Evolutionary conservation across 2,797 vertebrate species (phyloP).

Genomic region (Halcyon chelicuti): DNA sequence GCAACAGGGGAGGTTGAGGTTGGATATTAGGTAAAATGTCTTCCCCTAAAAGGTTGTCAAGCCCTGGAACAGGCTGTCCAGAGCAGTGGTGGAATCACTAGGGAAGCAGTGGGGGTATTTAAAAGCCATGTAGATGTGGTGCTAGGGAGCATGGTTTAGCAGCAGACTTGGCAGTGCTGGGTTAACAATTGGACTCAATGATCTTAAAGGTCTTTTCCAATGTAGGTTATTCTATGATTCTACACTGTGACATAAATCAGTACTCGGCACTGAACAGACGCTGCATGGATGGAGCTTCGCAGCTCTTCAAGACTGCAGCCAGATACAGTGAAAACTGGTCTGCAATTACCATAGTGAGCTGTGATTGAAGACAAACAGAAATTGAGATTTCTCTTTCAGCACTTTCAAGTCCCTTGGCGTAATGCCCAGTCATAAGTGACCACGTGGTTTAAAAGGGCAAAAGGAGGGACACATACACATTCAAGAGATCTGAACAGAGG

Average conservation of each 20-base stretch:
- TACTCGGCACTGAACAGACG: not conserved
- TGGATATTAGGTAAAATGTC: not conserved
- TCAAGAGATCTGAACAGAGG: not conserved
- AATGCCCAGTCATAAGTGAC: not conserved
- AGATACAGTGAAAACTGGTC: not conserved
- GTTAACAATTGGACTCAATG: not conserved
- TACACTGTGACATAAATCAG: not conserved
- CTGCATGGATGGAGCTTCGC: not conserved
- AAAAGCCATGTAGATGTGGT: not conserved
- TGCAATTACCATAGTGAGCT: not conserved
- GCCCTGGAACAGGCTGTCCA: not conserved
- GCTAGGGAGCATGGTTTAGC: not conserved
- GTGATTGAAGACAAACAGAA: not conserved
- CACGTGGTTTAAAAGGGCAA: not conserved
- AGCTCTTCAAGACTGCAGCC: not conserved
- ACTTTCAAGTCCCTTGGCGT: not conserved
- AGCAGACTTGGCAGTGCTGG: not conserved
- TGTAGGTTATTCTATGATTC: not conserved
- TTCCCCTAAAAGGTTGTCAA: not conserved
- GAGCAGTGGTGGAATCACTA: not conserved
- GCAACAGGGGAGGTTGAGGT: not conserved
- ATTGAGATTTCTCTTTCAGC: not conserved
- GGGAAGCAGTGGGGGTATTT: not conserved
- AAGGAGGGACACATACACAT: fast-evolving
- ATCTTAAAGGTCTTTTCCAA: not conserved